These are phyloP conservation scores for Boloria selene DNA, from an alignment of 2,888 invertebrate species.

Conservation along the genomic window DNA sequence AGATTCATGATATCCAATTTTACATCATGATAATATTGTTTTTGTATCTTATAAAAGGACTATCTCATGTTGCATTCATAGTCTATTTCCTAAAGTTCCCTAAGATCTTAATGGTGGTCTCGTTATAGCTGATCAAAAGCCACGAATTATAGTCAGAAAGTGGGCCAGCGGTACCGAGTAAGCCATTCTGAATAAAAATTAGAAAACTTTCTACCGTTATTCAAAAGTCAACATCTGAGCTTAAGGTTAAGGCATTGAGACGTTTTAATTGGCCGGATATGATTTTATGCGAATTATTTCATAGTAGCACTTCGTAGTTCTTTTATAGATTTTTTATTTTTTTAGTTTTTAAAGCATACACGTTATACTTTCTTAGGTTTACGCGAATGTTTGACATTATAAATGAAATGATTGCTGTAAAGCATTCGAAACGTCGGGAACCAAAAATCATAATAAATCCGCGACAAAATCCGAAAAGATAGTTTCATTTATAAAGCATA, in stretches of 20 bases:
- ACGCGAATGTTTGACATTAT: too few species aligned
- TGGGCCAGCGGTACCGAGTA: constrained; percentile 29
- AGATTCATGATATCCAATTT: too few species aligned
- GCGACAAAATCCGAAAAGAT: too few species aligned
- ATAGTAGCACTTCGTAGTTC: neutral
- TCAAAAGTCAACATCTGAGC: constrained; percentile 45
- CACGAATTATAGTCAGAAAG: constrained; percentile 45
- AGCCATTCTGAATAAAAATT: constrained; percentile 46
- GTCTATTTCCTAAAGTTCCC: constrained; percentile 13
- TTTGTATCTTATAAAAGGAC: too few species aligned
- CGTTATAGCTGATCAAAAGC: constrained; percentile 25
- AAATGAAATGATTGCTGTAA: too few species aligned
- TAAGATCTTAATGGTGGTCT: constrained; percentile 27
- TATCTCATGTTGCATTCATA: neutral
- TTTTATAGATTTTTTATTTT: neutral
- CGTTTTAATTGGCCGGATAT: constrained; percentile 13
- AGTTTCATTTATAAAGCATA: too few species aligned
- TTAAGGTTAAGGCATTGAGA: constrained; percentile 22
- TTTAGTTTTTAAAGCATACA: neutral
- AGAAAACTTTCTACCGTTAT: constrained; percentile 51
- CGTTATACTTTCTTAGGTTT: too few species aligned
- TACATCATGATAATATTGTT: too few species aligned
- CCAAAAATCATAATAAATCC: too few species aligned
- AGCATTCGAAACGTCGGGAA: too few species aligned
- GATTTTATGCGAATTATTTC: constrained; percentile 8